These are phyloP conservation scores for Zosterops hypoxanthus DNA, from an alignment of 2,113 vertebrate genomes.

Conservation along the genomic window DNA sequence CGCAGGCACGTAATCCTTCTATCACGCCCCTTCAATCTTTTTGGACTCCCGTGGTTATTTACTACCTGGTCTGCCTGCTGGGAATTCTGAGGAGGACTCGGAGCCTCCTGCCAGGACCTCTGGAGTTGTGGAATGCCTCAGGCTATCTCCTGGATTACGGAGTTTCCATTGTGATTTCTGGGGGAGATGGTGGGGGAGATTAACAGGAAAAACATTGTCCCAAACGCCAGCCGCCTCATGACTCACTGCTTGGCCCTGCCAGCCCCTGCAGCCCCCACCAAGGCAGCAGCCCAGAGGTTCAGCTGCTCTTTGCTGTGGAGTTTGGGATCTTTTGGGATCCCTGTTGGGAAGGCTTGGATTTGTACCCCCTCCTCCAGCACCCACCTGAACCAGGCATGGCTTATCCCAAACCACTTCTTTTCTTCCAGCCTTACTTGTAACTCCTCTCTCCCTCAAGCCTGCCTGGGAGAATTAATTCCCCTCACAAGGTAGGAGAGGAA, in stretches of 20 bases:
- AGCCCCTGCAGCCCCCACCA: neutral
- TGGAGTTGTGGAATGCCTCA: slow-evolving; percentile 21
- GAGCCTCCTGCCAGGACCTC: neutral
- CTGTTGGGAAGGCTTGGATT: neutral
- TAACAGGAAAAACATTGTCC: slow-evolving; percentile 21
- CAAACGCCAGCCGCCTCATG: neutral
- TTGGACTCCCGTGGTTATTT: neutral
- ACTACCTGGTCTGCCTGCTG: slow-evolving; percentile 44
- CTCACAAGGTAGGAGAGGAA: slow-evolving; percentile 3
- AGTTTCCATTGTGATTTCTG: slow-evolving; percentile 43
- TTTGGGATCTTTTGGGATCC: neutral
- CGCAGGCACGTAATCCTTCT: neutral
- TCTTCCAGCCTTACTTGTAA: neutral
- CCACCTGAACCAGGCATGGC: neutral
- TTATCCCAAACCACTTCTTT: neutral
- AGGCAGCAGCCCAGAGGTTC: neutral
- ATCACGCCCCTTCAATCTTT: neutral
- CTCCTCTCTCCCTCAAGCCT: neutral
- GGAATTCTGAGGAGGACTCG: neutral
- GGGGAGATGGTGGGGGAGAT: neutral
- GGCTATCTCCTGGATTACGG: slow-evolving; percentile 4
- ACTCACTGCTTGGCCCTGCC: neutral
- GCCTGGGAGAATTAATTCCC: neutral
- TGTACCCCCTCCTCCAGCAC: neutral
- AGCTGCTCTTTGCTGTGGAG: neutral